A percentile compares a stretch with the other conserved stretches of the same genome.
These are phyloP conservation scores for Reinhardtius hippoglossoides DNA, from an alignment of 2,113 vertebrate species.

Conservation along the genomic window DNA sequence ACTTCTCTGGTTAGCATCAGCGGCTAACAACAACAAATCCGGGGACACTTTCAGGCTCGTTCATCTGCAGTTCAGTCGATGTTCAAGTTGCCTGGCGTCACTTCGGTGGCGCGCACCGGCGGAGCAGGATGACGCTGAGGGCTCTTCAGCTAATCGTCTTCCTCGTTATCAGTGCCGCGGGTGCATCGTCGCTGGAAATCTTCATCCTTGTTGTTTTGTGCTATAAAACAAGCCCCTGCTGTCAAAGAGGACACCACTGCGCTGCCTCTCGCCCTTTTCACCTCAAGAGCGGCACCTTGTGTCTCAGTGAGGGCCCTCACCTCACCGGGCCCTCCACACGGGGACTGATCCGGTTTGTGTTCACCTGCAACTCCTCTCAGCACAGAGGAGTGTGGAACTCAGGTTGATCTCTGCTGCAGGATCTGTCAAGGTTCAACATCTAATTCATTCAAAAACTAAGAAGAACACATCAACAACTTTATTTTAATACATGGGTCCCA, in stretches of 20 bases:
- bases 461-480: too few species aligned
- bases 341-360: too few species aligned
- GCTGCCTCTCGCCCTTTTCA: constrained; percentile 49
- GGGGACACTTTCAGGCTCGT: constrained; percentile 29
- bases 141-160: constrained; percentile 29
- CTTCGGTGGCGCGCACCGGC: not conserved
- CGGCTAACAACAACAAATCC: constrained; percentile 76
- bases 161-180: constrained; percentile 21
- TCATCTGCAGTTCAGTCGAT: constrained; percentile 53
- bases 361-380: too few species aligned
- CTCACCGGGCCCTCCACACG: not conserved
- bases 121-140: not conserved
- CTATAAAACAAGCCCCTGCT: constrained; percentile 66
- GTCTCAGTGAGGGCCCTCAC: constrained; percentile 31
- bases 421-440: too few species aligned
- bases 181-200: constrained; percentile 43
- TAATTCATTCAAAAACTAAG: too few species aligned
- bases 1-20: constrained; percentile 70
- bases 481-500: too few species aligned
- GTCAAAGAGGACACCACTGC: constrained; percentile 49
- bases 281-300: constrained; percentile 76
- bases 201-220: constrained; percentile 70
- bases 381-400: too few species aligned
- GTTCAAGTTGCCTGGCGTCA: constrained; percentile 4
- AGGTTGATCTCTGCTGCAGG: too few species aligned